Percentiles rank a stretch among this genome's conserved stretches.
These are phyloP conservation scores for Notodonta dromedarius DNA, from an alignment of 2,888 invertebrate genomes.

Conservation along the genomic window DNA sequence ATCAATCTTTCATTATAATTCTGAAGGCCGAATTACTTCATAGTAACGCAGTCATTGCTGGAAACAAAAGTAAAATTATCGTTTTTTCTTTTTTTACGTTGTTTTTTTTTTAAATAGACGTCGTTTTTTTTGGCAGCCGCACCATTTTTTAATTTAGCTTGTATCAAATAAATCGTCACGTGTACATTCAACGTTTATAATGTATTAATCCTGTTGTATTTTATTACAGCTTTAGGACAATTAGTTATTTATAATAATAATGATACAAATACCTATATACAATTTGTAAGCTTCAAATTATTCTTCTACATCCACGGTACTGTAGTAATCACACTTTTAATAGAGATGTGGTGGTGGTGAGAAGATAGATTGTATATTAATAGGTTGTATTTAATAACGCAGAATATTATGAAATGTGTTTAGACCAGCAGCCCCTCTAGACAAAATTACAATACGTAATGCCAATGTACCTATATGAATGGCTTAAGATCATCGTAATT, in stretches of 20 bases:
- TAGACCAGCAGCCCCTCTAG: too few relatives aligned
- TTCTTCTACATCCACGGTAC: constrained; percentile 8
- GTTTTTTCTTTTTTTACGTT: too few relatives aligned
- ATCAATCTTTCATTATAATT: neutral
- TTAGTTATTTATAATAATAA: neutral
- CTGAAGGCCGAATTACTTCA: neutral
- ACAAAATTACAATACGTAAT: too few relatives aligned
- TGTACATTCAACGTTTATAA: too few relatives aligned
- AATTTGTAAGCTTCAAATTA: neutral
- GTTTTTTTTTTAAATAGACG: too few relatives aligned
- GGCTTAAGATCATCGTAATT: too few relatives aligned
- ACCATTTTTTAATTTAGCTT: too few relatives aligned
- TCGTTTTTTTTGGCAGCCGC: too few relatives aligned
- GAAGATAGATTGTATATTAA: constrained; percentile 5
- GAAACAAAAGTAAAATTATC: neutral
- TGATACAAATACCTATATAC: neutral
- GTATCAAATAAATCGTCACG: too few relatives aligned
- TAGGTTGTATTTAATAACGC: neutral
- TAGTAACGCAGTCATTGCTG: neutral
- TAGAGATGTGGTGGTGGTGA: constrained; percentile 8
- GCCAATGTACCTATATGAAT: too few relatives aligned
- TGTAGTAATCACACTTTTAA: constrained; percentile 10
- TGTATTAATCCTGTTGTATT: neutral
- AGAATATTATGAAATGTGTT: neutral
- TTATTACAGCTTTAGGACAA: neutral